phyloP scores from a whole-genome alignment of 1,140 invertebrate species.

The Myzus persicae region DNA sequence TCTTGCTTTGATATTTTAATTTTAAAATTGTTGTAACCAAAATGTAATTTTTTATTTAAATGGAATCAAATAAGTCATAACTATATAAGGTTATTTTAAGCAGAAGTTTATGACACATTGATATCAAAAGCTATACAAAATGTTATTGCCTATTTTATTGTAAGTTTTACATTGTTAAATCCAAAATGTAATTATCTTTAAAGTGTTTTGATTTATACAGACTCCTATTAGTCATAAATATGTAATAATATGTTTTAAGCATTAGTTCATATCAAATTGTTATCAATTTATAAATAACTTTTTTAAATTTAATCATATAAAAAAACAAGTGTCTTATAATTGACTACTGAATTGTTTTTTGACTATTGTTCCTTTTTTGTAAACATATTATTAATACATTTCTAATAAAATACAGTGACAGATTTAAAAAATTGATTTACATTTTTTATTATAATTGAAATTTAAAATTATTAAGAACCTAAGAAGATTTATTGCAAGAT shows the following conservation, averaged over 20 bases:
- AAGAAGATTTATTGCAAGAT: neutral
- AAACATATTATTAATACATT: neutral
- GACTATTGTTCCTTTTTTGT: neutral
- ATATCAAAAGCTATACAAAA: neutral
- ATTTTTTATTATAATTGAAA: neutral
- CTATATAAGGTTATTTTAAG: no score
- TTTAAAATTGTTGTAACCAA: neutral
- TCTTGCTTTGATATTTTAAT: constrained; percentile 70
- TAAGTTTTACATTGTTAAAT: no score
- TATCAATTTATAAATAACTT: neutral
- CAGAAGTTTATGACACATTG: no score
- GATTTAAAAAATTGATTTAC: neutral
- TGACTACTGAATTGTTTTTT: neutral
- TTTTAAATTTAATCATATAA: neutral
- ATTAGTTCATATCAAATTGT: no score
- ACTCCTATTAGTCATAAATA: no score
- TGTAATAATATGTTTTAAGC: no score
- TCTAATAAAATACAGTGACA: neutral
- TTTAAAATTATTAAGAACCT: neutral
- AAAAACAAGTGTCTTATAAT: neutral
- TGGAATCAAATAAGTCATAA: no score
- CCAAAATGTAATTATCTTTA: no score
- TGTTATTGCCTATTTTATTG: neutral
- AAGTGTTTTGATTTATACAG: no score
- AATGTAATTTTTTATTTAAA: no score